Conservation (phyloP, 2,888 invertebrate species). For the Ormyrus rosae region DNA sequence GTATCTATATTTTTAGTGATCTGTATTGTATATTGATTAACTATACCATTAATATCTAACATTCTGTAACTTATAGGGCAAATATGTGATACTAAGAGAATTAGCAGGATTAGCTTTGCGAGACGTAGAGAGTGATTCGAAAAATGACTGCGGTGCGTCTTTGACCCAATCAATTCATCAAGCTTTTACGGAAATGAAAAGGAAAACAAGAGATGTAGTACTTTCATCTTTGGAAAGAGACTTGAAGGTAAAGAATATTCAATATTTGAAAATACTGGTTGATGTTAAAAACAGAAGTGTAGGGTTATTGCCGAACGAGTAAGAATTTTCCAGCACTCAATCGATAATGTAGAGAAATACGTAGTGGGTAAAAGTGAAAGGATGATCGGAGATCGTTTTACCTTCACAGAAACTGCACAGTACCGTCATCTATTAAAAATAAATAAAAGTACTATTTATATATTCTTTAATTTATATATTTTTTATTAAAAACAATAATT, state of each 20-base stretch:
- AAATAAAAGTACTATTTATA: background rate
- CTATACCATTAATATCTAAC: background rate
- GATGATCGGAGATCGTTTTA: constrained; percentile 2
- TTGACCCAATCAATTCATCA: constrained; percentile 67
- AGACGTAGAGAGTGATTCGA: constrained; percentile 78
- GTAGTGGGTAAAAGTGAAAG: constrained; percentile 32
- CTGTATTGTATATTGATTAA: no score
- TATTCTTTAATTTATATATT: background rate
- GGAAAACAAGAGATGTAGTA: constrained; percentile 74
- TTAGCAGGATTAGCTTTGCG: constrained; percentile 83
- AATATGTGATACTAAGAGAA: constrained; percentile 84
- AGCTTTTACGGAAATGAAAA: constrained; percentile 71
- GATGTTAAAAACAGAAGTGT: constrained; percentile 24
- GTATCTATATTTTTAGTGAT: no score
- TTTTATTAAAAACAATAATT: background rate
- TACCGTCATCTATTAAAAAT: constrained; percentile 40
- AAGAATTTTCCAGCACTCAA: constrained; percentile 13
- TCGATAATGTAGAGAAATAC: constrained; percentile 17
- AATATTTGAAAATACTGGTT: background rate
- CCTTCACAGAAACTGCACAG: background rate
- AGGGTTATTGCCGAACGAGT: constrained; percentile 1
- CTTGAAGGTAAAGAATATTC: constrained; percentile 66
- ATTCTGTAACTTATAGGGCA: constrained; percentile 76
- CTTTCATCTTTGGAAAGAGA: constrained; percentile 75
- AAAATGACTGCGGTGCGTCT: constrained; percentile 68